phyloP scores from a whole-genome alignment of 1,140 invertebrate species.

The Hypsibius dujardini region DNA sequence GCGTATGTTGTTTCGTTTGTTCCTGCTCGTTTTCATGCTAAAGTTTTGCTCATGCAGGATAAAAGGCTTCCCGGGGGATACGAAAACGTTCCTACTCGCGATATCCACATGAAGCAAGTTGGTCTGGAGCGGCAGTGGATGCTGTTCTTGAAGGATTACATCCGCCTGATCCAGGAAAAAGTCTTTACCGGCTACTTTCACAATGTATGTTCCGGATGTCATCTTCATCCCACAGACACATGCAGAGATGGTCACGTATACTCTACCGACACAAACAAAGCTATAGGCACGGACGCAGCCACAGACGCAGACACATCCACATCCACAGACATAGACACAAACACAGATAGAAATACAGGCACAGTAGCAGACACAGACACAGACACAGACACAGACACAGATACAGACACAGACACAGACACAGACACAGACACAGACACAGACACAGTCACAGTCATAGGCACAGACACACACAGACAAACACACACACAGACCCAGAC shows the following conservation, averaged over 20 bases:
- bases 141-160: conserved; percentile 66
- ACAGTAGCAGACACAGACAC: no score
- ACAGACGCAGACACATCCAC: neutral
- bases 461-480: no score
- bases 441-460: no score
- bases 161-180: conserved; percentile 72
- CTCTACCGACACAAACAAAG: no score
- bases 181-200: conserved; percentile 74
- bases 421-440: no score
- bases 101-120: conserved; percentile 98
- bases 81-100: conserved; percentile 91
- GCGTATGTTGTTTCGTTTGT: neutral
- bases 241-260: no score
- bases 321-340: neutral
- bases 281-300: neutral
- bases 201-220: conserved; percentile 43
- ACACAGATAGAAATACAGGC: no score
- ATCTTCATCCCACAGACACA: no score
- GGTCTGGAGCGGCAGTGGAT: conserved; percentile 73
- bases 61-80: conserved; percentile 71
- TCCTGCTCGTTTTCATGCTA: no score
- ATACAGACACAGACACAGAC: no score
- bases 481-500: no score
- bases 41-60: conserved; percentile 41
- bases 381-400: no score